These are phyloP conservation scores for Trachythela sp. DNA, from an alignment of 64 coral and sea anemone species.

Conservation along the genomic window DNA sequence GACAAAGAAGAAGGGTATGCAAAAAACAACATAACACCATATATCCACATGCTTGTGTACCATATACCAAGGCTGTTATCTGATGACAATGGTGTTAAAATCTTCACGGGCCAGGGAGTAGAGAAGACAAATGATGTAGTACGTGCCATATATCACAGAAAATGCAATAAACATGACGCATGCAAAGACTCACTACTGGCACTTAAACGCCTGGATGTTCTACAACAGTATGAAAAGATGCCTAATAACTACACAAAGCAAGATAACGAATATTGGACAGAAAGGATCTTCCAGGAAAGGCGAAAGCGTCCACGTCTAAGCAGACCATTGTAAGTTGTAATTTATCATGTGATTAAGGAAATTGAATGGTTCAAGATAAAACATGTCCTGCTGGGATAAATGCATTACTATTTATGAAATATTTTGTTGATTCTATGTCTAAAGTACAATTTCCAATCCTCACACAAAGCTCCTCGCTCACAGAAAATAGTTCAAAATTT, in stretches of 20 bases:
- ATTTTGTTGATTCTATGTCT: no score
- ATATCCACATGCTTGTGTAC: slow-evolving; percentile 4
- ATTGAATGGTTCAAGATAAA: no score
- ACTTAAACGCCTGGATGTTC: background rate
- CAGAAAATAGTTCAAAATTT: no score
- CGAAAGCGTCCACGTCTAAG: background rate
- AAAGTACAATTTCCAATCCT: no score
- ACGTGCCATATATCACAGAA: background rate
- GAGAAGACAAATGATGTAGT: slow-evolving; percentile 24
- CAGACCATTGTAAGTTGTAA: background rate
- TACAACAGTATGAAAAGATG: background rate
- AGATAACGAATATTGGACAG: background rate
- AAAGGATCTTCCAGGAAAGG: background rate
- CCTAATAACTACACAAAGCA: background rate
- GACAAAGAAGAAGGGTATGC: slow-evolving; percentile 10
- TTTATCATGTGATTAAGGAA: background rate
- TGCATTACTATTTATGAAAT: no score
- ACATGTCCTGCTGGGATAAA: no score
- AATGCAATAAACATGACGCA: slow-evolving; percentile 9
- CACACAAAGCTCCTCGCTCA: no score
- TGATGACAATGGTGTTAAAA: background rate
- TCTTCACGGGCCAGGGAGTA: background rate
- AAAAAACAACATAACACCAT: background rate
- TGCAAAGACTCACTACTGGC: background rate
- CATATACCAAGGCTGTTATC: background rate